Evolutionary conservation across 2,888 invertebrate genomes (phyloP).

Genomic region (Tanypteryx hageni): DNA sequence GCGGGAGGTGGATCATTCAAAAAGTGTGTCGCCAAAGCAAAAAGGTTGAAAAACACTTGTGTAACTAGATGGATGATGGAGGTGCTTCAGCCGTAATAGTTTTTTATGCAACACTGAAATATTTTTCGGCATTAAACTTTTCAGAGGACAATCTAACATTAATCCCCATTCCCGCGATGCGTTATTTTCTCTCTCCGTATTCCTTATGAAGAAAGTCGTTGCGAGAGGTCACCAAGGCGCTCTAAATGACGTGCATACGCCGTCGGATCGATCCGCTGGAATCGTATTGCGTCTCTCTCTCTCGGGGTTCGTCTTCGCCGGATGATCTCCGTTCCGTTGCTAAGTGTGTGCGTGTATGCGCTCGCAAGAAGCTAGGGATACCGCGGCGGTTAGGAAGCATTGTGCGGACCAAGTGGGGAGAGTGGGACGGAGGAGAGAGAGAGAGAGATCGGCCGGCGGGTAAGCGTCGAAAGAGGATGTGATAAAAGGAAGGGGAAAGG

Average conservation of each 20-base stretch:
- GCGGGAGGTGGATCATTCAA: too few species aligned
- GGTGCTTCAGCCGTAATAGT: too few species aligned
- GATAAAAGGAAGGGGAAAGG: neutral
- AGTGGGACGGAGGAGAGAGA: neutral
- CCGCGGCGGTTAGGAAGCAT: too few species aligned
- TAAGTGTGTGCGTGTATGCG: neutral
- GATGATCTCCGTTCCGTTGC: neutral
- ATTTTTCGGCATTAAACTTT: too few species aligned
- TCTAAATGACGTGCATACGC: slow-evolving; percentile 3
- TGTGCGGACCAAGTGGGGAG: neutral
- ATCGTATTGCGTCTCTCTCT: slow-evolving; percentile 14
- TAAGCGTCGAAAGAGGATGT: neutral
- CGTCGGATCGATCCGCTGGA: neutral
- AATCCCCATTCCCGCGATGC: neutral
- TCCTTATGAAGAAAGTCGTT: neutral
- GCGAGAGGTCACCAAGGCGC: slow-evolving; percentile 7
- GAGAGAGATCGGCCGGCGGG: neutral
- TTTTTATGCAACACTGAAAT: too few species aligned
- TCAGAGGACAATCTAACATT: too few species aligned
- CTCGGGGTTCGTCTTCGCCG: neutral
- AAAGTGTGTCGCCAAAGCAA: too few species aligned
- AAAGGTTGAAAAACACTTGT: too few species aligned
- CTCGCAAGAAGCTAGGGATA: neutral
- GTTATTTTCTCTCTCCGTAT: neutral
- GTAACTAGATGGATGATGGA: too few species aligned